Conservation (phyloP, 2,113 vertebrate species). For the Mastomys natalensis region DNA sequence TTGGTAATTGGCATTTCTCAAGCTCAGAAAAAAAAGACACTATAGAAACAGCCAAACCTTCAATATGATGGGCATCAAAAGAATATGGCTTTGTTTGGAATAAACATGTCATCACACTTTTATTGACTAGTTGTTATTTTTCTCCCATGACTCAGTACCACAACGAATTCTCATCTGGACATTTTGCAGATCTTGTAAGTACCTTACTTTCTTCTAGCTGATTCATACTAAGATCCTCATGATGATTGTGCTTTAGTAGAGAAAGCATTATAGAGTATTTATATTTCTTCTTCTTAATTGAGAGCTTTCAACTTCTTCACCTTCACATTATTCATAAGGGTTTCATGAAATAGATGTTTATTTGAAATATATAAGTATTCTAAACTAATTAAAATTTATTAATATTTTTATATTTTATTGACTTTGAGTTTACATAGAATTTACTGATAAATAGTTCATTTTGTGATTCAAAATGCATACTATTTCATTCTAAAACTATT, state of each 20-base stretch:
- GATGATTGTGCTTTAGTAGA: background rate
- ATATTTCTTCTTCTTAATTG: background rate
- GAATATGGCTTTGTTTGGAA: background rate
- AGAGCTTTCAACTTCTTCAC: background rate
- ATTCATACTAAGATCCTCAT: background rate
- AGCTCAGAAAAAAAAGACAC: background rate
- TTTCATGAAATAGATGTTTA: background rate
- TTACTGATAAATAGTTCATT: background rate
- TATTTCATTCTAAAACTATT: background rate
- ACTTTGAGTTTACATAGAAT: too few relatives aligned
- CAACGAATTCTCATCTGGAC: background rate
- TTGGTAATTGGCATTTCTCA: background rate
- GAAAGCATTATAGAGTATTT: background rate
- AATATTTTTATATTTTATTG: background rate
- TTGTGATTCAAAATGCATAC: background rate
- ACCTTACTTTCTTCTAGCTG: background rate
- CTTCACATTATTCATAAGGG: background rate
- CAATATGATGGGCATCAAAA: background rate
- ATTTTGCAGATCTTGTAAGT: background rate
- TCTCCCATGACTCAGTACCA: background rate
- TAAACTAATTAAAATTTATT: background rate
- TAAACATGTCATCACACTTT: background rate
- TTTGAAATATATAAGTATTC: background rate
- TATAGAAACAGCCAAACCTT: background rate
- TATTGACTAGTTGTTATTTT: background rate